Base-by-base conservation (phyloP, 2,113 vertebrate genomes). In the Odobenus rosmarus region DNA sequence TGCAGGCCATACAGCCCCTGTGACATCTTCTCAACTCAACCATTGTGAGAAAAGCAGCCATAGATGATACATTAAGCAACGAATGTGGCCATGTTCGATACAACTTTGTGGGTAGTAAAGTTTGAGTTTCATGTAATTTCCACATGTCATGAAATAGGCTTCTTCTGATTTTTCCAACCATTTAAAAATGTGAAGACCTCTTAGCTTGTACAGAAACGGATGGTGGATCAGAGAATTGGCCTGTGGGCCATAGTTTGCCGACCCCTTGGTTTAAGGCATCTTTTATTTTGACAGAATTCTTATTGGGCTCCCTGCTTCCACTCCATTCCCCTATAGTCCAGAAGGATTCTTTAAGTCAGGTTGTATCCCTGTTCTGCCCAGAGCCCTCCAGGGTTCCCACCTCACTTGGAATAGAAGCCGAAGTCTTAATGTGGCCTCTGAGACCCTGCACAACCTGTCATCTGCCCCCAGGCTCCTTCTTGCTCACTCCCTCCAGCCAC, bases 21-120 rank as follows among this genome's bases (percentile, higher is more conserved):
- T 36, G 59, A 55, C 5, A 16, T 2, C 19, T 4, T 64, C 23
- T 59, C 39, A 33, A 0, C 18, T 55, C 61, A 51, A 7, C 10
- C 0, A 2, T 71, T 39, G 33, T 88, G 67, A 64, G 61, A 42
- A 23, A 51, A 53, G 86, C 55, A 82, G 77, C 77, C 42, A 8
- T 81, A 59, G 39, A 24, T 0, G 16, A 33, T 13, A 7, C 0
- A 1, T 46, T 36, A 57, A 0, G 33, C 72, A 57, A 1, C 0
- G 11, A 74, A 33, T 8, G 1, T 51, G 64, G 55, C 26, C 1
- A 0, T 8, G 26, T 46, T 28, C 77, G 26, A 1, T 26, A 81
- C 31, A 62, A n/a, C 84, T 49, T 28, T 1, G 15, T 67, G 59
- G 82, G 10, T 59, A 18, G 31, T 26, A 31, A 33, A 31, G 36